Conservation (phyloP, 2,797 vertebrate genomes). For the Chlorospingus flavigularis region DNA sequence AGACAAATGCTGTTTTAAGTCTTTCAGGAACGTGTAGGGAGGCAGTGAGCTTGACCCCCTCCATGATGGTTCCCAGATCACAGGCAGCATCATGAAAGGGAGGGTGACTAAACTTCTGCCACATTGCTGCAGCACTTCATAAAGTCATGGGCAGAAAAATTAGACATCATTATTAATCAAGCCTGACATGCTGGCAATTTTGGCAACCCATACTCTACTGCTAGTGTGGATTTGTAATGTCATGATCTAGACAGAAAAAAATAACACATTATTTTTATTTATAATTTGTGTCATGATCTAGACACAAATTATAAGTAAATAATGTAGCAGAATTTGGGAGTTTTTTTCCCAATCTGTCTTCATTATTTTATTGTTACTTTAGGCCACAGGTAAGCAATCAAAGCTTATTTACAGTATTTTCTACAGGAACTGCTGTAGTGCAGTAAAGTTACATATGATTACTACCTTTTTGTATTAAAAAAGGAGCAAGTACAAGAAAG, state of each 20-base stretch:
- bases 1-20: background rate
- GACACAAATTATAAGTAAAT: background rate
- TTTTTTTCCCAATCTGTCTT: background rate
- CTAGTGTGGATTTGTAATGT: background rate
- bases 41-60: background rate
- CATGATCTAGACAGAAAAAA: background rate
- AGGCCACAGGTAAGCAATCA: background rate
- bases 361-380: background rate
- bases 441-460: fast-evolving
- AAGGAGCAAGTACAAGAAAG: background rate
- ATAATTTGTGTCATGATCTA: background rate
- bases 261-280: background rate
- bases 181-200: background rate
- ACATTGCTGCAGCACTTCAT: background rate
- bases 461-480: background rate
- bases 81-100: background rate
- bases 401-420: background rate
- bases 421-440: background rate
- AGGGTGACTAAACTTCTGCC: background rate
- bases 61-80: background rate
- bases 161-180: background rate
- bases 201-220: fast-evolving
- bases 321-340: background rate
- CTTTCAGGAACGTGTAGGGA: background rate
- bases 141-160: background rate